These are phyloP conservation scores for Drosophila willistoni DNA, from an alignment of 1,140 invertebrate species.

Conservation along the genomic window DNA sequence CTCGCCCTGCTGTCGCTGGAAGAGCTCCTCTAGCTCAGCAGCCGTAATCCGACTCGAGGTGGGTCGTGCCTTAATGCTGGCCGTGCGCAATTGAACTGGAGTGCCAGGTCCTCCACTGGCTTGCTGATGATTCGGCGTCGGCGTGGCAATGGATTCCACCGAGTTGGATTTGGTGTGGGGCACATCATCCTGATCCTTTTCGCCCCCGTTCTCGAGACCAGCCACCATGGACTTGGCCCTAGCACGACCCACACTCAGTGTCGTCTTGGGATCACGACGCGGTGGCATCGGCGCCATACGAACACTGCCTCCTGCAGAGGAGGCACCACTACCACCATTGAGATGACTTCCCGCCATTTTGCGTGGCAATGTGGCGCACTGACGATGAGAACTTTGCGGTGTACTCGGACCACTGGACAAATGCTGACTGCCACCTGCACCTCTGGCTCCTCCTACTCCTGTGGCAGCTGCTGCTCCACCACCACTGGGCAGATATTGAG, in stretches of 20 bases:
- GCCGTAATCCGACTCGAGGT: conserved; percentile 94
- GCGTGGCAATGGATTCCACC: conserved; percentile 88
- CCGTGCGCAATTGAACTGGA: conserved; percentile 89
- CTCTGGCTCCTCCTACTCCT: not conserved
- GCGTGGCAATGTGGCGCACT: conserved; percentile 90
- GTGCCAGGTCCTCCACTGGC: conserved; percentile 82
- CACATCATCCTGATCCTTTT: conserved; percentile 83
- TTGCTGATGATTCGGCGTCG: conserved; percentile 75
- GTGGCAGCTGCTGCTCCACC: not conserved
- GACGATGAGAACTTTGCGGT: conserved; percentile 83
- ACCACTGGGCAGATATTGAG: conserved; percentile 69
- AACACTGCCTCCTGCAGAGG: conserved; percentile 84
- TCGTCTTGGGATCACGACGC: conserved; percentile 95
- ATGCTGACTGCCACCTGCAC: conserved; percentile 65
- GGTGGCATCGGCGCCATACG: conserved; percentile 92
- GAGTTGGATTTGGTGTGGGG: conserved; percentile 89
- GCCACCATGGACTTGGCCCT: conserved; percentile 95
- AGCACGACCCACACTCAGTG: conserved; percentile 94
- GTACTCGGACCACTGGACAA: conserved; percentile 78
- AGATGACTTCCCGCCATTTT: conserved; percentile 86
- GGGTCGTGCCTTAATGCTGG: conserved; percentile 93
- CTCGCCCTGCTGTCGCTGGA: conserved; percentile 90
- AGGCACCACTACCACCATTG: conserved; percentile 46
- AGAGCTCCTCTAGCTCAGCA: conserved; percentile 94
- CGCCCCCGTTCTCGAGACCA: conserved; percentile 87